phyloP scores from a whole-genome alignment of 2,797 vertebrate genomes.

The Phaenicophaeus curvirostris region DNA sequence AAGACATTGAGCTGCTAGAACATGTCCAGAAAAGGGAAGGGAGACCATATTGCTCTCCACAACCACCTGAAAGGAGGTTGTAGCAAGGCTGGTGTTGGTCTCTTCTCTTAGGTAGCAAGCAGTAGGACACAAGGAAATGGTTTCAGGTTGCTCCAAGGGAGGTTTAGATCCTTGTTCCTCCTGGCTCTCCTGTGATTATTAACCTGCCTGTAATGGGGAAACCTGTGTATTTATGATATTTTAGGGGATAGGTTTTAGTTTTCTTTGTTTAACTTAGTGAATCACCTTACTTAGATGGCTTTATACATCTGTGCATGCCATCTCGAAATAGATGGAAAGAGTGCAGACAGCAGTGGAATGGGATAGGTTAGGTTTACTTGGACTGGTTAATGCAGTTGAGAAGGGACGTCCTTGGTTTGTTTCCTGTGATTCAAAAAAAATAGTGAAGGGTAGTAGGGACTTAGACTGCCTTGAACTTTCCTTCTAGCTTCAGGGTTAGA shows the following conservation, averaged over 20 bases:
- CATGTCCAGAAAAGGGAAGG: no score
- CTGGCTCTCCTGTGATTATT: not conserved
- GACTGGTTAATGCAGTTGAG: not conserved
- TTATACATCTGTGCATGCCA: not conserved
- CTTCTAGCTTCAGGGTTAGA: not conserved
- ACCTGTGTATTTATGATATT: not conserved
- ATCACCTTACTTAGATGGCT: not conserved
- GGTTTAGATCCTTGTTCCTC: not conserved
- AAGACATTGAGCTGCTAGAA: no score
- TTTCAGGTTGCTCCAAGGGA: no score
- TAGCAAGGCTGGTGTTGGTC: no score
- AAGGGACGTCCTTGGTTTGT: not conserved
- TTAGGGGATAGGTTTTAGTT: not conserved
- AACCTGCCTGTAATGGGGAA: not conserved
- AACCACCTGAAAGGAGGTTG: no score
- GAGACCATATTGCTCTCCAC: no score
- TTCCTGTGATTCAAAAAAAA: not conserved
- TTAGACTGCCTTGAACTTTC: not conserved
- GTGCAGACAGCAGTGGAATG: accelerated
- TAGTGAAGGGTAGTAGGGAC: not conserved
- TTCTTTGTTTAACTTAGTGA: not conserved
- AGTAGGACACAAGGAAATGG: no score
- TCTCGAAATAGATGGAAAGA: not conserved
- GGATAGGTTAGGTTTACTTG: not conserved
- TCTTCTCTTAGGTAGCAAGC: no score